These are phyloP conservation scores for Trichomycterus rosablanca DNA, from an alignment of 2,113 vertebrate species.

Conservation along the genomic window DNA sequence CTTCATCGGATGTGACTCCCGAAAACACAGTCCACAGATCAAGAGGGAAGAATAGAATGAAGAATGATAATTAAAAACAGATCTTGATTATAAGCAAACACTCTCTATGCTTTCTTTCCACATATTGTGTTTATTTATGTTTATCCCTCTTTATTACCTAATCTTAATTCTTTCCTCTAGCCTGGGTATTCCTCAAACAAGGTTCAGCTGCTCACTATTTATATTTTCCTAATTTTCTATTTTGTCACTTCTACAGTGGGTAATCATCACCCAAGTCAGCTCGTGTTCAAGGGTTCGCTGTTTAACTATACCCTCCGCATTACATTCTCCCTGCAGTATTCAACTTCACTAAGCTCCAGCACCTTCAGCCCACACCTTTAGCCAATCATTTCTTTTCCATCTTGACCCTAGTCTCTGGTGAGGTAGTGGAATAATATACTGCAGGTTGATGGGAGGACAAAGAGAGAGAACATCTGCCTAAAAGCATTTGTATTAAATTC, in stretches of 20 bases:
- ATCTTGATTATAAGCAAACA: not conserved
- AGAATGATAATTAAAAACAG: slow-evolving; percentile 9
- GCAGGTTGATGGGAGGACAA: not conserved
- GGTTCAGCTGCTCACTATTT: not conserved
- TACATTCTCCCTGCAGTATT: not conserved
- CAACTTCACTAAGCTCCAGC: slow-evolving; percentile 2
- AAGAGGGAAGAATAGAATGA: slow-evolving; percentile 6
- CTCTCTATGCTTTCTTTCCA: not conserved
- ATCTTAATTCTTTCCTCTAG: not conserved
- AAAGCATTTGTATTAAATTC: slow-evolving; percentile 20
- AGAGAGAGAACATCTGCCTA: not conserved
- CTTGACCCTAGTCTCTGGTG: not conserved
- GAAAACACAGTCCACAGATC: slow-evolving; percentile 12
- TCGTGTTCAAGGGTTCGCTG: not conserved
- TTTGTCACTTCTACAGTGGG: not conserved
- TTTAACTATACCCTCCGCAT: not conserved
- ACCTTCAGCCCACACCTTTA: slow-evolving; percentile 21
- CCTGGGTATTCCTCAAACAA: not conserved
- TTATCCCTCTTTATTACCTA: not conserved
- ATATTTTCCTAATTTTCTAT: not conserved
- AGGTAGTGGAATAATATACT: slow-evolving; percentile 11
- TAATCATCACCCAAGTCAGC: slow-evolving; percentile 19
- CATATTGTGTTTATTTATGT: not conserved
- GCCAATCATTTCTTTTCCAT: slow-evolving; percentile 21
- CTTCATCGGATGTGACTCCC: slow-evolving; percentile 28